Conservation (phyloP, 2,113 vertebrate species). For the Pantherophis guttatus region DNA sequence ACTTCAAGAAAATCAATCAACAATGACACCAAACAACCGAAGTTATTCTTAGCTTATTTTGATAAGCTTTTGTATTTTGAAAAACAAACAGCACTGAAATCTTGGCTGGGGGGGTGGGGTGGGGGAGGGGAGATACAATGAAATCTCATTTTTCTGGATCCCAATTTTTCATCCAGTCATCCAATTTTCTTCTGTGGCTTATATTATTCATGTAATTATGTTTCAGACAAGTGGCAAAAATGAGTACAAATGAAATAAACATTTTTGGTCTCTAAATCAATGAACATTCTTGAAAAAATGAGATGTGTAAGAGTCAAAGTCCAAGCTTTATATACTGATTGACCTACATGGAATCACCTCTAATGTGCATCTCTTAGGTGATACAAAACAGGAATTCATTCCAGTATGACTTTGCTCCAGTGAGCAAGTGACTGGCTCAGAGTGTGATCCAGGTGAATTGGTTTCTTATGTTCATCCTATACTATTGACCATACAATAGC, state of each 20-base stretch:
- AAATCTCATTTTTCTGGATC: background rate
- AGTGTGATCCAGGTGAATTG: background rate
- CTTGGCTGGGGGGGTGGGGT: background rate
- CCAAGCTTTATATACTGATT: background rate
- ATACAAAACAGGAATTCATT: background rate
- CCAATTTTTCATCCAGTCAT: background rate
- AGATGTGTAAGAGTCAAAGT: background rate
- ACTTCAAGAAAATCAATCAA: background rate
- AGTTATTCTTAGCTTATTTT: background rate
- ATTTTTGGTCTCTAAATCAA: background rate
- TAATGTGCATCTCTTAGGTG: background rate
- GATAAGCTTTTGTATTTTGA: background rate
- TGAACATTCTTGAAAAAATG: background rate
- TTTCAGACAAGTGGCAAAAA: background rate
- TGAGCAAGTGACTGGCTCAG: background rate
- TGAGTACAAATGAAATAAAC: background rate
- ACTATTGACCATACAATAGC: background rate
- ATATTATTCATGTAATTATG: background rate
- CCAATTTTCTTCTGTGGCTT: background rate
- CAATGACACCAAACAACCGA: background rate
- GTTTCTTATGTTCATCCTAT: background rate
- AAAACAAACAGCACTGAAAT: background rate
- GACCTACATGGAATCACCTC: background rate
- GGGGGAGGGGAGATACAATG: no score
- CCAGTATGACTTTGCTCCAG: background rate